Evolutionary conservation across 2,888 invertebrate species (phyloP), one percentile per base, ranked within the genome.

Genomic region (Drosophila colorata): DNA sequence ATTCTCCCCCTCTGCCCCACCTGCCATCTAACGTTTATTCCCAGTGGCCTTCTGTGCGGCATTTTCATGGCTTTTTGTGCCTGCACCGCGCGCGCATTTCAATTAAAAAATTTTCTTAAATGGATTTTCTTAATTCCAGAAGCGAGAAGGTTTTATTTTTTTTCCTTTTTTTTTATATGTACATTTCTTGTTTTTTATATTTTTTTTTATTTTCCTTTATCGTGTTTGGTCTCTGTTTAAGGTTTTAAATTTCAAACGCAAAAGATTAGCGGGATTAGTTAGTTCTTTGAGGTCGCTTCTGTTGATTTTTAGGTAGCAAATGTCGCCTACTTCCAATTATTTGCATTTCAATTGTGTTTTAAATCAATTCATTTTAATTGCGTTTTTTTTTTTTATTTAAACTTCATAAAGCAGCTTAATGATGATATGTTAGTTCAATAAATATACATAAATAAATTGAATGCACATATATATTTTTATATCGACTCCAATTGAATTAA

Each of bases 101-200:
- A 74, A 73, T 74, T 73, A 69, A 64, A 69, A 61, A 53, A 55
- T 14, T 23, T 59, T 56, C 59, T 64, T 74, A 57, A 69, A 64
- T 74, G 75, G 64, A 69, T 69, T 74, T 60, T 57, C 59, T 51
- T 74, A 53, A 68, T 68, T 69, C 56, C 58, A 69, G 25, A 31
- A 53, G 61, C 41, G 53, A 38, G 11, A 56, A 58, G 56, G 55
- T 46, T 69, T 44, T 56, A 25, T 20, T 57, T 41, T 31, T 51
- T 31, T 11, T 35, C 4, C 6, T 33, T 28, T 11, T 46, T 38
- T 38, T 20, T 59, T 40, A 23, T 43, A 41, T 33, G n/a, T 56
- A 20, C 8, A 40, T 25, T 48, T 8, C 13, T 33, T 25, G 2
- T 47, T 20, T 8, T 37, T 33, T 25, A 1, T 47, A n/a, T 8